phyloP scores from a whole-genome alignment of 1,140 invertebrate genomes.

The Battus philenor region DNA sequence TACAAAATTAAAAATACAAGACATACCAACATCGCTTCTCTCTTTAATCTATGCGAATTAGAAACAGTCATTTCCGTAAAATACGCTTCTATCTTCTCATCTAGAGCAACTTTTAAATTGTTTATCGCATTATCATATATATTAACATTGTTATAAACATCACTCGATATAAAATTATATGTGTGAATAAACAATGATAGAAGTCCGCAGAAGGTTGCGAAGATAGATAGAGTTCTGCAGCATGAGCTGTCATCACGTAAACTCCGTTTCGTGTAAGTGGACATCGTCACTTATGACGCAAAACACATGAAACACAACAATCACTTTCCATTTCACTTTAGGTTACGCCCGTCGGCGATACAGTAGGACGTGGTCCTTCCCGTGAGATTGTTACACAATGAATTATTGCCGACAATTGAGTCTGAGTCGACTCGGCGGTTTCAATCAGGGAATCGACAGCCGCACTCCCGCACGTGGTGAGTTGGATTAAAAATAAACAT shows the following conservation, averaged over 20 bases:
- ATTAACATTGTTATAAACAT: conserved; percentile 25
- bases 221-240: conserved; percentile 46
- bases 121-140: conserved; percentile 28
- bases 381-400: conserved; percentile 58
- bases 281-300: conserved; percentile 11
- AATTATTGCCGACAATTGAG: conserved; percentile 62
- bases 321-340: neutral
- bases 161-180: conserved; percentile 38
- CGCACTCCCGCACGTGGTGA: conserved; percentile 9
- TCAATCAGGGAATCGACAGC: conserved; percentile 55
- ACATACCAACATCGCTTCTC: conserved; percentile 62
- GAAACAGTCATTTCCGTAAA: conserved; percentile 30
- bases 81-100: conserved; percentile 46
- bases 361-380: conserved; percentile 55
- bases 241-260: conserved; percentile 18
- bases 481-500: too few species aligned
- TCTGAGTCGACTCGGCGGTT: conserved; percentile 27
- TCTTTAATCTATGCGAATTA: conserved; percentile 37
- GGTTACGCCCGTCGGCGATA: conserved; percentile 19
- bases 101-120: conserved; percentile 40
- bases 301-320: neutral
- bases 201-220: conserved; percentile 53
- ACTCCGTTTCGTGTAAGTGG: conserved; percentile 6
- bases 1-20: neutral
- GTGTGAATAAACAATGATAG: conserved; percentile 53